Conservation (phyloP, 2,797 vertebrate genomes). For the Peromyscus attwateri region DNA sequence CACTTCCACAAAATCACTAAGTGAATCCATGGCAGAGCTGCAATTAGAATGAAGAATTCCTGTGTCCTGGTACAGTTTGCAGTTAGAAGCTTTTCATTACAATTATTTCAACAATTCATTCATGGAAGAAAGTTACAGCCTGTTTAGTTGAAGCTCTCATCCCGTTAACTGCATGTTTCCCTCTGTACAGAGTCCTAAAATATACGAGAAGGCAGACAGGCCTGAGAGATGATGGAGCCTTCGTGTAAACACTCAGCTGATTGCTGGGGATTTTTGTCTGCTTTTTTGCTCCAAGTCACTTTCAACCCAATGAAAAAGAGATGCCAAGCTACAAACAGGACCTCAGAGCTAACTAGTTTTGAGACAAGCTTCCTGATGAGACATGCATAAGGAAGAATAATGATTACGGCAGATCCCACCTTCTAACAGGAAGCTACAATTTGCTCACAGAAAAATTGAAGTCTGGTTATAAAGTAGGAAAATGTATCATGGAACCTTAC, state of each 20-base stretch:
- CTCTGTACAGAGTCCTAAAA: conserved; percentile 75
- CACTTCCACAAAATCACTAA: conserved; percentile 59
- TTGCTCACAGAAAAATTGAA: not conserved
- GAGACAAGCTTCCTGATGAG: conserved; percentile 70
- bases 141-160: conserved; percentile 71
- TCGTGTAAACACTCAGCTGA: conserved; percentile 71
- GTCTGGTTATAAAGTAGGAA: not conserved
- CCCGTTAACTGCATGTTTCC: conserved; percentile 76
- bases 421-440: conserved; percentile 55
- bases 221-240: conserved; percentile 60
- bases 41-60: conserved; percentile 63
- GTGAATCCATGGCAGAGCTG: not conserved
- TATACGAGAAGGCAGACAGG: conserved; percentile 74
- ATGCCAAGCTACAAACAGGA: conserved; percentile 55
- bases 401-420: not conserved
- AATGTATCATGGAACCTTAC: not conserved
- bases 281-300: conserved; percentile 66
- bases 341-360: conserved; percentile 40
- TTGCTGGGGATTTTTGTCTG: conserved; percentile 69
- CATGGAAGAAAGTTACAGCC: conserved; percentile 64
- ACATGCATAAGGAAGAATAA: conserved; percentile 50
- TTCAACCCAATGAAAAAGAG: conserved; percentile 65
- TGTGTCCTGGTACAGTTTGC: conserved; percentile 61
- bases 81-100: conserved; percentile 73
- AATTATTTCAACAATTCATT: conserved; percentile 78